Percentiles rank a stretch among this genome's conserved stretches.
phyloP scores from a whole-genome alignment of 1,140 invertebrate genomes.

The Leptonema lineaticorne region DNA sequence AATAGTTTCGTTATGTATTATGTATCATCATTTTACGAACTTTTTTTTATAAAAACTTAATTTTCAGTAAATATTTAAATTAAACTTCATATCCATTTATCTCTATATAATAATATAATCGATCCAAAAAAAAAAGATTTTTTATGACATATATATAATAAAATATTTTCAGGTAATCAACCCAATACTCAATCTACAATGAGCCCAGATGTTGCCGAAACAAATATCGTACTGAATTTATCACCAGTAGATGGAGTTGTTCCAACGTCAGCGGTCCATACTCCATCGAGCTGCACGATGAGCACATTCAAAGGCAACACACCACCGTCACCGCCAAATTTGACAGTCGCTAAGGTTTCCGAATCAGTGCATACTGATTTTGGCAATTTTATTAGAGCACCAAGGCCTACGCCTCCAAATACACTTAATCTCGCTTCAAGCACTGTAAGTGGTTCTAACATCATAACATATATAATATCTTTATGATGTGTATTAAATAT shows the following conservation, averaged over 20 bases:
- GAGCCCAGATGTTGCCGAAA: constrained; percentile 64
- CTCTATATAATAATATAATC: too few relatives aligned
- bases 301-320: constrained; percentile 63
- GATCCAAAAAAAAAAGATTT: too few relatives aligned
- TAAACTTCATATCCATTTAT: too few relatives aligned
- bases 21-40: not conserved
- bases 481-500: not conserved
- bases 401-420: constrained; percentile 78
- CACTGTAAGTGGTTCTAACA: constrained; percentile 49
- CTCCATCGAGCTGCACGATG: constrained; percentile 53
- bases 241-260: constrained; percentile 64
- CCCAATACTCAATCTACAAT: constrained; percentile 48
- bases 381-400: constrained; percentile 58
- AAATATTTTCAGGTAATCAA: constrained; percentile 22
- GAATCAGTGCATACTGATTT: constrained; percentile 44
- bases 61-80: too few relatives aligned
- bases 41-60: too few relatives aligned
- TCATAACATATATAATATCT: constrained; percentile 10
- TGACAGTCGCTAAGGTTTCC: constrained; percentile 23
- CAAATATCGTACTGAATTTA: constrained; percentile 75
- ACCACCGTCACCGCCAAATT: constrained; percentile 54
- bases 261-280: not conserved
- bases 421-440: constrained; percentile 71
- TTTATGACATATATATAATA: too few relatives aligned
- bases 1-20: not conserved